phyloP scores from a whole-genome alignment of 2,797 vertebrate species.

The Salarias fasciatus region DNA sequence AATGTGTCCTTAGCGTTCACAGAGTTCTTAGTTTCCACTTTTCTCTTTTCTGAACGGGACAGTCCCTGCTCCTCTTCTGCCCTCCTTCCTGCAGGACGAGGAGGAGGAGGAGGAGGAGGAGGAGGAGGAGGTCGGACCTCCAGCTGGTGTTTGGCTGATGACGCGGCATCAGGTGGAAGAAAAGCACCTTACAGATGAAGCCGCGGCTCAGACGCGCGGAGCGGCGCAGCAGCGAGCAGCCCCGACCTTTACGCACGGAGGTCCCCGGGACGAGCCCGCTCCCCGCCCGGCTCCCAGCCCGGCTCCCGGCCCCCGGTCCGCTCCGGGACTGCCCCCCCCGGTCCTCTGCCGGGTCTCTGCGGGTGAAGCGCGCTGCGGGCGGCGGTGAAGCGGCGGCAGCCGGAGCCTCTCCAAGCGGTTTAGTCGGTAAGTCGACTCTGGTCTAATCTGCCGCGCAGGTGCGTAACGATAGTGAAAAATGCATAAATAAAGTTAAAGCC shows the following conservation, averaged over 20 bases:
- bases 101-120: not conserved
- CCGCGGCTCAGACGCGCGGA: too few relatives aligned
- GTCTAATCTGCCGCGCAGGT: not conserved
- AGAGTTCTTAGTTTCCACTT: too few relatives aligned
- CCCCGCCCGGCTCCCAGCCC: too few relatives aligned
- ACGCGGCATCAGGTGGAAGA: constrained; percentile 52
- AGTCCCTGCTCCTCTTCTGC: too few relatives aligned
- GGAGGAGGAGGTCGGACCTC: constrained; percentile 7
- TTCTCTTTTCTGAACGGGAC: too few relatives aligned
- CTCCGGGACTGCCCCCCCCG: not conserved
- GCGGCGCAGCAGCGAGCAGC: not conserved
- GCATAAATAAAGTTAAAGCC: not conserved
- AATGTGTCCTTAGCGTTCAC: too few relatives aligned
- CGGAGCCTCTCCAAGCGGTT: not conserved
- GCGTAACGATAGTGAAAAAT: not conserved
- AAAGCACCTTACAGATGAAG: constrained; percentile 29
- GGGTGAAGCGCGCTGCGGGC: not conserved
- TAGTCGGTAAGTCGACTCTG: constrained; percentile 27
- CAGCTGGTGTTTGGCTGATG: constrained; percentile 52
- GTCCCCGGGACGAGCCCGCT: constrained; percentile 2
- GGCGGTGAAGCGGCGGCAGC: not conserved
- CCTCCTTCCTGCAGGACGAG: not conserved
- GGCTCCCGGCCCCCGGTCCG: too few relatives aligned
- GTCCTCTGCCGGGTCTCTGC: not conserved
- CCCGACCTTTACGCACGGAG: not conserved